Evolutionary conservation across 2,113 vertebrate genomes (phyloP).

Genomic region (Pterocles burchelli): DNA sequence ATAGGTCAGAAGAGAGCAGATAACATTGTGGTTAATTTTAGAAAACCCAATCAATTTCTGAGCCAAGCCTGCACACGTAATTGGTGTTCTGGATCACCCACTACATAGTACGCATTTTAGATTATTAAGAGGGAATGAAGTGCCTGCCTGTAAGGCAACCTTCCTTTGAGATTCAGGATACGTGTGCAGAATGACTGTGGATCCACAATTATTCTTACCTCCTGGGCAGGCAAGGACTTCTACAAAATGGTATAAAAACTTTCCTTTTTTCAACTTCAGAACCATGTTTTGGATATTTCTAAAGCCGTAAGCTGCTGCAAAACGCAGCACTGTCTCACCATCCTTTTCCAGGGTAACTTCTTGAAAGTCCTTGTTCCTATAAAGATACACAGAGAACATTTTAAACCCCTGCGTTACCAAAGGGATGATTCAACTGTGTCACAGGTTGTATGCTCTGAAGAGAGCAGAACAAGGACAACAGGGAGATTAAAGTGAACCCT

Average conservation of each 20-base stretch:
- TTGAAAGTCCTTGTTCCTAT: constrained; percentile 95
- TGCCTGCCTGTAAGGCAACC: neutral
- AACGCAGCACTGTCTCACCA: constrained; percentile 89
- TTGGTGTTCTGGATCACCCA: neutral
- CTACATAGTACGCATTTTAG: neutral
- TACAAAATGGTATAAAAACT: constrained; percentile 89
- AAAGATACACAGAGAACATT: neutral
- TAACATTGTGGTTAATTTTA: neutral
- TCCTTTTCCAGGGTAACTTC: constrained; percentile 92
- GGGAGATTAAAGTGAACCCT: neutral
- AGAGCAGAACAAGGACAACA: neutral
- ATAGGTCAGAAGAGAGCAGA: neutral
- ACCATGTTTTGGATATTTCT: constrained; percentile 94
- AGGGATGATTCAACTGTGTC: neutral
- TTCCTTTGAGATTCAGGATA: neutral
- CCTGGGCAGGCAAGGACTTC: constrained; percentile 95
- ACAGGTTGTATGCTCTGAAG: neutral
- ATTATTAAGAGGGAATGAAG: neutral
- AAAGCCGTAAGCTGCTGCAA: constrained; percentile 92
- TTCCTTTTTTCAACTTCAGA: constrained; percentile 89
- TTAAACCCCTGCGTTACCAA: neutral
- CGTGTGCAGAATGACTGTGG: accelerated
- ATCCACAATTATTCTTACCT: constrained; percentile 76
- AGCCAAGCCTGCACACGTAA: neutral
- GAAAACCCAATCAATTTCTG: neutral